Conservation (phyloP, 2,113 vertebrate genomes). For the Corythoichthys intestinalis region DNA sequence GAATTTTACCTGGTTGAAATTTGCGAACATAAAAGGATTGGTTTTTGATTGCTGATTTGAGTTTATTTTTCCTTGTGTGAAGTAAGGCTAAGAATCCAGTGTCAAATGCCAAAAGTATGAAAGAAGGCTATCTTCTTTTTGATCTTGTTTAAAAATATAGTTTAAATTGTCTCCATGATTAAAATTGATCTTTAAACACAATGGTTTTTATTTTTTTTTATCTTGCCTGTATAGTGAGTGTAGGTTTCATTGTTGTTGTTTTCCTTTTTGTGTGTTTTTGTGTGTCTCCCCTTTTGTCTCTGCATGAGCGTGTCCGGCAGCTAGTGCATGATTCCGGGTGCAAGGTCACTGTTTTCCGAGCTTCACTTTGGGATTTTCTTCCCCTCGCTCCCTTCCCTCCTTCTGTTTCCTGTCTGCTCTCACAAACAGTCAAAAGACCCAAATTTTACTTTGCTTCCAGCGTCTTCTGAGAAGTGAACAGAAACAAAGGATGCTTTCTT, state of each 20-base stretch:
- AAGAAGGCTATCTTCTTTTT: no score
- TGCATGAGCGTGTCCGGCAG: slow-evolving; percentile 16
- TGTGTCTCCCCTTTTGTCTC: slow-evolving; percentile 1
- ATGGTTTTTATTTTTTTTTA: no score
- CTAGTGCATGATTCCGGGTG: slow-evolving; percentile 43
- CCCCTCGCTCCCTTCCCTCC: neutral
- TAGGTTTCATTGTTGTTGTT: neutral
- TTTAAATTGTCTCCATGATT: no score
- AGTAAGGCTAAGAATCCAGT: no score
- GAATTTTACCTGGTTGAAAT: no score
- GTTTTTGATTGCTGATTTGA: no score
- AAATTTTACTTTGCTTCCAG: neutral
- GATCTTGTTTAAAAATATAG: no score
- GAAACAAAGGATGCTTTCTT: slow-evolving; percentile 1
- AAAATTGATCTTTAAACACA: no score
- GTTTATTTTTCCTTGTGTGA: no score
- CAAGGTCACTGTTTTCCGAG: slow-evolving; percentile 63
- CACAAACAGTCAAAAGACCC: neutral
- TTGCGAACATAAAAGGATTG: no score
- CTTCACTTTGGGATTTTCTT: slow-evolving; percentile 41
- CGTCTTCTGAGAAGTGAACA: neutral
- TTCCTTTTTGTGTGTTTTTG: neutral
- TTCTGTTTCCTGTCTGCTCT: neutral
- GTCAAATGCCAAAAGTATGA: no score
- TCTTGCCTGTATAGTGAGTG: no score